A percentile compares a stretch with the other conserved stretches of the same genome.
These are phyloP conservation scores for Spisula subtruncata DNA, from an alignment of 2,888 invertebrate species.

Conservation along the genomic window DNA sequence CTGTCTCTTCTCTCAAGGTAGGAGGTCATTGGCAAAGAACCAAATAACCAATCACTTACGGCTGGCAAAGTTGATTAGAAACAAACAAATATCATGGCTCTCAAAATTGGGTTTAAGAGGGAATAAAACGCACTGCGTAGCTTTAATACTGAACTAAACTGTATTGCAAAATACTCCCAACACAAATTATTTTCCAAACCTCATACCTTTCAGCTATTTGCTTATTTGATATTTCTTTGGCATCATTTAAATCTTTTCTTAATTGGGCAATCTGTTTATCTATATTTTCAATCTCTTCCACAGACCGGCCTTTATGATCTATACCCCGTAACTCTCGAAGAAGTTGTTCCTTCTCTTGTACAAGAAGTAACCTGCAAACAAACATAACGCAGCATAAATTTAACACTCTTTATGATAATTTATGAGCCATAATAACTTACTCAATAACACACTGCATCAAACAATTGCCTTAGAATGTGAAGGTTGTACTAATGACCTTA, in stretches of 20 bases:
- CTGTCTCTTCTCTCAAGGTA: neutral
- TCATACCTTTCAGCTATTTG: conserved; percentile 94
- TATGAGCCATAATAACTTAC: neutral
- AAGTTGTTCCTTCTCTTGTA: conserved; percentile 98
- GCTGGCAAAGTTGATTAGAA: no score
- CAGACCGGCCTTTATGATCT: conserved; percentile 91
- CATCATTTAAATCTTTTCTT: conserved; percentile 96
- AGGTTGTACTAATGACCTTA: no score
- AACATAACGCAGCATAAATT: no score
- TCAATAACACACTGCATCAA: no score
- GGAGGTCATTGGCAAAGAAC: neutral
- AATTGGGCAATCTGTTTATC: conserved; percentile 95
- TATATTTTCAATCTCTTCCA: conserved; percentile 95
- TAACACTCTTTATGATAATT: no score
- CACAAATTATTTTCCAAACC: no score
- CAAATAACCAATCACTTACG: no score
- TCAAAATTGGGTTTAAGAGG: neutral
- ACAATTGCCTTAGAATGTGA: no score
- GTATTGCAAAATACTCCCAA: no score
- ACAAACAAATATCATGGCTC: neutral
- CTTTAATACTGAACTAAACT: no score
- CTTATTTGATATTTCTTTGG: conserved; percentile 96
- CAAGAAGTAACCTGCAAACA: conserved; percentile 91
- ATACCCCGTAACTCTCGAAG: conserved; percentile 94
- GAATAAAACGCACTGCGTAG: no score